Evolutionary conservation across 1,140 invertebrate genomes (phyloP).

Genomic region (Papilio machaon): DNA sequence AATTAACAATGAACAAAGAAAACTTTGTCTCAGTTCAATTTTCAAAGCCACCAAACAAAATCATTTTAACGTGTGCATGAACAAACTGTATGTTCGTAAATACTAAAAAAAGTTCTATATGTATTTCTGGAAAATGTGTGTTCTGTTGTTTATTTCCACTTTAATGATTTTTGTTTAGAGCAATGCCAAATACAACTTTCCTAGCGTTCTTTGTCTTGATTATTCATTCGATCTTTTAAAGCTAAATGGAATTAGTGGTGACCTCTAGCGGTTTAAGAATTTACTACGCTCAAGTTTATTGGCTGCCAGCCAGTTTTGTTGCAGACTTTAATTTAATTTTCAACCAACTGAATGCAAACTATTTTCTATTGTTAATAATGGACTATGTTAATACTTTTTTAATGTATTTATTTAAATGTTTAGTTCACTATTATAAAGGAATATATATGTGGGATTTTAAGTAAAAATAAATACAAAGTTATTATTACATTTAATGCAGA

Average conservation of each 20-base stretch:
- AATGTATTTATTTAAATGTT: background rate
- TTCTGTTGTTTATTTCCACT: too few relatives aligned
- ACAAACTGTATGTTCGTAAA: too few relatives aligned
- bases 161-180: too few relatives aligned
- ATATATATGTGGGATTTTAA: too few relatives aligned
- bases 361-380: background rate
- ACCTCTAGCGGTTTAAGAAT: background rate
- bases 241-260: conserved; percentile 15
- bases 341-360: conserved; percentile 5
- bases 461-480: too few relatives aligned
- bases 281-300: conserved; percentile 7
- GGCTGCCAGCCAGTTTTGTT: conserved; percentile 10
- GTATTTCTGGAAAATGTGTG: background rate
- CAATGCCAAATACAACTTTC: background rate
- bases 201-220: background rate
- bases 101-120: too few relatives aligned
- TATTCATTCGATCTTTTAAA: background rate
- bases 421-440: background rate
- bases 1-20: too few relatives aligned
- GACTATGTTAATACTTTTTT: background rate
- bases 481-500: too few relatives aligned
- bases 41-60: too few relatives aligned
- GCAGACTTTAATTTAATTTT: conserved; percentile 25
- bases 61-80: too few relatives aligned
- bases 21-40: too few relatives aligned